phyloP scores from a whole-genome alignment of 2,113 vertebrate species.

The Grallaria varia region DNA sequence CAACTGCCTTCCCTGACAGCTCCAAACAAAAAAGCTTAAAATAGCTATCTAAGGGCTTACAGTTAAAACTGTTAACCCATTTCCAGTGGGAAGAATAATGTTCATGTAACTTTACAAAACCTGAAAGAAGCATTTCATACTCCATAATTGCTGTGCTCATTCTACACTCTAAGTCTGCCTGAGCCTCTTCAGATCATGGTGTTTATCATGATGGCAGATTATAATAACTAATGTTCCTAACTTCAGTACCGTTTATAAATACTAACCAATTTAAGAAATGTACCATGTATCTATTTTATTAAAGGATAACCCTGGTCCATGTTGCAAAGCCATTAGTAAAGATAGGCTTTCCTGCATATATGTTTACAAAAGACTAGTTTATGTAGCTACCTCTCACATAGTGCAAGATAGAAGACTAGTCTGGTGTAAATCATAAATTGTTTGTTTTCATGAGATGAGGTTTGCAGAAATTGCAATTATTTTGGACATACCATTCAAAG shows the following conservation, averaged over 20 bases:
- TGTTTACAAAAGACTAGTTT: not conserved
- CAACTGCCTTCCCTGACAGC: slow-evolving; percentile 66
- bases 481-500: not conserved
- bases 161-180: not conserved
- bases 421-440: not conserved
- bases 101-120: not conserved
- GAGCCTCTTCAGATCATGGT: not conserved
- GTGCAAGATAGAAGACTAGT: not conserved
- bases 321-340: not conserved
- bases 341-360: not conserved
- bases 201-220: not conserved
- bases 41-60: slow-evolving; percentile 60
- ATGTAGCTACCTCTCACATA: not conserved
- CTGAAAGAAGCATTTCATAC: not conserved
- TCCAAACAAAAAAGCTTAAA: slow-evolving; percentile 72
- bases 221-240: not conserved
- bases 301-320: not conserved
- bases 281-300: not conserved
- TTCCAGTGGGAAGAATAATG: slow-evolving; percentile 7
- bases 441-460: not conserved
- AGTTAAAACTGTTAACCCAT: slow-evolving; percentile 38
- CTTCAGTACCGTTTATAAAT: slow-evolving; percentile 2
- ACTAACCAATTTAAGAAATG: not conserved
- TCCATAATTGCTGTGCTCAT: not conserved
- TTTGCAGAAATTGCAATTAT: not conserved